These are phyloP conservation scores for Scelioninae gen. 1 DNA, from an alignment of 2,888 invertebrate genomes.

Conservation along the genomic window DNA sequence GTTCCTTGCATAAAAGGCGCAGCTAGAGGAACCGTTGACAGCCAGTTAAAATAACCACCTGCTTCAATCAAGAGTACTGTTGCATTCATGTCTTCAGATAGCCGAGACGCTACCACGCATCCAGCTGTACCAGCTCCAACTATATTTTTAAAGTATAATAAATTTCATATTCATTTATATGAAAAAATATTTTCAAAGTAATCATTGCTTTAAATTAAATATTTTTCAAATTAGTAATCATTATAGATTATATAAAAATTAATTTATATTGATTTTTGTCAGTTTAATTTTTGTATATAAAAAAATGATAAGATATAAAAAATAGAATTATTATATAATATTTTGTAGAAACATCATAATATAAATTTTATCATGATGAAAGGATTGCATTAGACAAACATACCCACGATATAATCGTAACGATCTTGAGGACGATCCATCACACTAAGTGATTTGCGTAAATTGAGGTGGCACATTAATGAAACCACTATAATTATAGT, in stretches of 20 bases:
- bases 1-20: conserved; percentile 89
- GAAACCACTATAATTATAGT: conserved; percentile 75
- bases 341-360: not conserved
- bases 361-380: not conserved
- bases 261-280: no score
- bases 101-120: conserved; percentile 88
- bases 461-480: conserved; percentile 77
- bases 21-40: conserved; percentile 88
- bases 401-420: conserved; percentile 82
- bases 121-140: conserved; percentile 91
- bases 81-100: conserved; percentile 86
- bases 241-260: no score
- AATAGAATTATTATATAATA: not conserved
- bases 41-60: conserved; percentile 88
- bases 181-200: no score
- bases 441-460: conserved; percentile 76
- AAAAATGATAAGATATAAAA: no score
- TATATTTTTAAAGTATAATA: conserved; percentile 75
- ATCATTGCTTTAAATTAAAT: no score
- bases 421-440: conserved; percentile 76
- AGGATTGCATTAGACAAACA: conserved; percentile 59
- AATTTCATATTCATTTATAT: not conserved
- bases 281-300: no score
- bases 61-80: conserved; percentile 89
- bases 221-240: no score